These are phyloP conservation scores for Lasioglossum villosulum DNA, from an alignment of 2,888 invertebrate genomes.

Conservation along the genomic window DNA sequence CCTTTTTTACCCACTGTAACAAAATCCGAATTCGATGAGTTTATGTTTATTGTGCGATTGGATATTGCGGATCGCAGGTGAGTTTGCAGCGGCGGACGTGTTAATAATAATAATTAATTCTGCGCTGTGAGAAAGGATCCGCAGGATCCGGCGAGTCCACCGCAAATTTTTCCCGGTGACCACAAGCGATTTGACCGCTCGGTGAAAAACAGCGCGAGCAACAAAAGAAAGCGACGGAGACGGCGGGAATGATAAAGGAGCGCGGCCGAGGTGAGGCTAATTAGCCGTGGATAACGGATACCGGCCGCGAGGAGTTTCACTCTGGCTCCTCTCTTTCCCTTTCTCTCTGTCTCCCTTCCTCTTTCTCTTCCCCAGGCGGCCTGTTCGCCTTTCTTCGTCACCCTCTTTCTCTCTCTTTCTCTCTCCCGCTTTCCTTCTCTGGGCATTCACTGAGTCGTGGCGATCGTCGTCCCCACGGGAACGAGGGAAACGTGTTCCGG, in stretches of 20 bases:
- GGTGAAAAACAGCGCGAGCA: slow-evolving; percentile 35
- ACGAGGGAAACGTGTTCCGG: slow-evolving; percentile 67
- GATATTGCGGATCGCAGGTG: neutral
- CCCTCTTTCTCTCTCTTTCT: slow-evolving; percentile 22
- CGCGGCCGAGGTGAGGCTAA: slow-evolving; percentile 65
- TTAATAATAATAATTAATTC: slow-evolving; percentile 26
- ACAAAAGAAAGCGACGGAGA: slow-evolving; percentile 62
- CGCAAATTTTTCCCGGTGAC: slow-evolving; percentile 43
- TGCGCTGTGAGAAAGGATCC: neutral
- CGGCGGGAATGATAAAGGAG: slow-evolving; percentile 63
- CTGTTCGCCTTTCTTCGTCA: neutral
- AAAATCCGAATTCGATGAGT: neutral
- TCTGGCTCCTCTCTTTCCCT: slow-evolving; percentile 45
- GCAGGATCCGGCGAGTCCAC: slow-evolving; percentile 21
- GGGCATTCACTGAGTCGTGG: slow-evolving; percentile 61
- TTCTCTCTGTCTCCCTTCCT: neutral
- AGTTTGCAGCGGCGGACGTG: neutral
- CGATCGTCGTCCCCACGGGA: slow-evolving; percentile 65
- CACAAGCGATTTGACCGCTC: slow-evolving; percentile 31
- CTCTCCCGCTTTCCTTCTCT: slow-evolving; percentile 48
- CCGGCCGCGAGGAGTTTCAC: slow-evolving; percentile 70
- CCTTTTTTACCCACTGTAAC: too few relatives aligned
- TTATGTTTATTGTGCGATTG: neutral
- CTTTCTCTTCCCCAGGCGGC: slow-evolving; percentile 41
- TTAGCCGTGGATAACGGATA: slow-evolving; percentile 72